Evolutionary conservation across 2,113 vertebrate species (phyloP), one percentile per base, ranked within the genome.

Genomic region (Triplophysa dalaica): DNA sequence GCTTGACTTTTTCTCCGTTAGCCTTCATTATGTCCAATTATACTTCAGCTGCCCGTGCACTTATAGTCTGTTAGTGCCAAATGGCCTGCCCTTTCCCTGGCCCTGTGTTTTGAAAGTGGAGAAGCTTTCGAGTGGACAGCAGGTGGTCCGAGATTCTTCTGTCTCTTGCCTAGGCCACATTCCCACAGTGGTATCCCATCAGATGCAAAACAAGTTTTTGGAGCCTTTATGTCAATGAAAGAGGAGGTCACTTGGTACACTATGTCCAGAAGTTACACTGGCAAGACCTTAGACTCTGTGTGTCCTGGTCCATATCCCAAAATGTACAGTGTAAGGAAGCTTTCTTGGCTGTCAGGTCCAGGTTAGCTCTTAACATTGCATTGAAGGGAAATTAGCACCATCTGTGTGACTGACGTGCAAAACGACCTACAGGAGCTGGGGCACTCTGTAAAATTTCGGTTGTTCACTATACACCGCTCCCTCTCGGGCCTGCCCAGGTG

Each of bases 11-110:
- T 92, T 90, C 88, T 89, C 90, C 90, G 90, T 93, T 93, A 93
- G 89, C 81, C 84, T 86, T 92, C 92, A 93, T 94, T 93, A 93
- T 86, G 89, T 83, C 88, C 91, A 91, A 92, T 93, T 92, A 93
- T 82, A 70, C 86, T 75, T 92, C 92, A 92, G 92, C 91, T 93
- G 91, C 89, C 88, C 81, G 87, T 89, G 86, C 81, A 67, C 85
- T 86, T 82, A n/a, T 78, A 81, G 84, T 70, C 67, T 5, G 45
- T 52, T 80, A 3, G 58, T 85, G 89, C 85, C 91, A 90, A 70
- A 90, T 89, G 87, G 21, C 67, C 67, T 85, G 86, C 85, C 88
- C 89, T 90, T 91, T 92, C 86, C 73, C 83, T 88, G 86, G 90
- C 88, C 62, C 84, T 84, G 52, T 91, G 90, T 93, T 93, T 89